Evolutionary conservation across 2,113 vertebrate species (phyloP), one percentile per base, ranked within the genome.

Genomic region (Phylloscopus trochilus): DNA sequence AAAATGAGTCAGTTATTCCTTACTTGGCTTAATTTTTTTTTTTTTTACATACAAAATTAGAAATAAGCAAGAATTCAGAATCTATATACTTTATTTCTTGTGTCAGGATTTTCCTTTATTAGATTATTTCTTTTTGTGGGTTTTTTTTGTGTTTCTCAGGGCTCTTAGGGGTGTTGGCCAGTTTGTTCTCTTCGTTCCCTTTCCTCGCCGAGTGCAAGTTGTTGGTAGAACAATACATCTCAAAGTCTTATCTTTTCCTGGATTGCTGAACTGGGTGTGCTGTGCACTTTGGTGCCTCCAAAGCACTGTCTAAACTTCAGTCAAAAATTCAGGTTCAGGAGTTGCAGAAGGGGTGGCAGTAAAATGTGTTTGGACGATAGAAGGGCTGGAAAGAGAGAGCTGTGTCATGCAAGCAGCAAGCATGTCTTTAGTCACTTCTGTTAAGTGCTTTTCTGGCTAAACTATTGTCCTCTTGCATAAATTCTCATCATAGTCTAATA

Each of bases 391-490:
- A 83, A 8, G 79, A 67, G 72, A n/a, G 72, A 60, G n/a, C 59
- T 60, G 63, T 70, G 58, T 83, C 51, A 64, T 26, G 35, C 53
- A 70, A 80, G 59, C 73, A 78, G 37, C 28, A 52, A 53, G 26
- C 43, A 15, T 28, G 22, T 92, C 76, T 88, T 63, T 10, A 27
- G 53, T 89, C 60, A 77, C 81, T 67, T 80, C 68, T 90, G 22
- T 56, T 90, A 90, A 86, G 87, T 83, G 83, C 59, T 89, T 78
- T 89, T 83, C 77, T 95, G 75, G 83, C 78, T 84, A 56, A 95
- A 92, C 76, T 7, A 0, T 4, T n/a, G 72, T 44, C 13, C 12
- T 55, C 47, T 64, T 52, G 67, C 19, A 13, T 77, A 81, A 93
- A 63, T 90, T 68, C 47, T 83, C 70, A n/a, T 55, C 13, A 2